A percentile compares a stretch with the other conserved stretches of the same genome.
phyloP scores from a whole-genome alignment of 1,140 invertebrate genomes.

The Metopolophium dirhodum region DNA sequence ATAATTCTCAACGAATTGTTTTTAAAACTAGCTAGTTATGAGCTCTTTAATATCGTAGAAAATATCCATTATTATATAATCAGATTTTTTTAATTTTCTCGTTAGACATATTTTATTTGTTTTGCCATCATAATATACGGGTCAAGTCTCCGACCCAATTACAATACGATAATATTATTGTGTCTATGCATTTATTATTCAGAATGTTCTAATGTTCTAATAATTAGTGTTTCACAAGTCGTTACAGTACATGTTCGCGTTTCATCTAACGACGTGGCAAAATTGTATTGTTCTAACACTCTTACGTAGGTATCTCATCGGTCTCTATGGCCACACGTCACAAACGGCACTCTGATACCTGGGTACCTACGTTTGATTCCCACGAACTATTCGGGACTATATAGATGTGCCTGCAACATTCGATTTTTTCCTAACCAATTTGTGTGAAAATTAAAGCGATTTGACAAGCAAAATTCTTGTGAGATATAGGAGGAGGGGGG shows the following conservation, averaged over 20 bases:
- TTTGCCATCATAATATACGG: neutral
- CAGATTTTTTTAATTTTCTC: neutral
- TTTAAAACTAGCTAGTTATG: neutral
- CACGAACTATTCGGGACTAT: neutral
- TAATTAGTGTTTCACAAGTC: constrained; percentile 1
- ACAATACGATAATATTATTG: neutral
- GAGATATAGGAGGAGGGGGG: too few relatives aligned
- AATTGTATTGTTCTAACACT: neutral
- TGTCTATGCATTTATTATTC: neutral
- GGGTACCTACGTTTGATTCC: neutral
- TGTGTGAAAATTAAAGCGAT: neutral
- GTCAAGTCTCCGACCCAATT: neutral
- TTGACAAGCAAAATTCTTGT: neutral
- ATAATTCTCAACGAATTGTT: neutral
- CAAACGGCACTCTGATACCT: neutral
- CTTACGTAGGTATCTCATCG: neutral
- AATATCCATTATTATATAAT: neutral
- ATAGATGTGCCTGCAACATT: neutral
- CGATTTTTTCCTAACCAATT: neutral
- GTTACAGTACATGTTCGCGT: neutral
- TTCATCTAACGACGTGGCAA: neutral
- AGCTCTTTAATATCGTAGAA: neutral
- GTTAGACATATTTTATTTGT: neutral
- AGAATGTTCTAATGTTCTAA: neutral
- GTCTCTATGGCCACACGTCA: neutral